These are phyloP conservation scores for Pristionchus arcanus DNA, from an alignment of 2,888 invertebrate species.

Conservation along the genomic window DNA sequence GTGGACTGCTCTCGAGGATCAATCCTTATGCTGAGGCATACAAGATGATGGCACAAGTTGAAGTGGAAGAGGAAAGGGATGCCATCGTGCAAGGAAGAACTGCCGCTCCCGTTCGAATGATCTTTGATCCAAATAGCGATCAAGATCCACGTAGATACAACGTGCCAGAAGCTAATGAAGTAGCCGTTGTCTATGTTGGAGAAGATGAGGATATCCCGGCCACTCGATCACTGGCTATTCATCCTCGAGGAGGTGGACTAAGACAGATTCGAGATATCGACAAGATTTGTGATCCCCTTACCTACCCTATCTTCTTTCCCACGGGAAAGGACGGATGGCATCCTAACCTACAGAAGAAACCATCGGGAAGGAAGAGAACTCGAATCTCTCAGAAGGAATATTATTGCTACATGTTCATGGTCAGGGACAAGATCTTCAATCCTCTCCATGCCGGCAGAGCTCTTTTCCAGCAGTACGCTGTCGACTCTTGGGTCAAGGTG, in stretches of 20 bases:
- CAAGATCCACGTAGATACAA: constrained; percentile 63
- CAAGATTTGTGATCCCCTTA: constrained; percentile 79
- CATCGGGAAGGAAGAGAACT: constrained; percentile 56
- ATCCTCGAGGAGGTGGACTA: constrained; percentile 68
- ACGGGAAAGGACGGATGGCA: constrained; percentile 67
- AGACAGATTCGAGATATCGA: constrained; percentile 75
- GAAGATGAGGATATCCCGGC: constrained; percentile 59
- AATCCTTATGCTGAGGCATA: constrained; percentile 59
- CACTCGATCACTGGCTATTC: constrained; percentile 78
- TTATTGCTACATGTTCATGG: constrained; percentile 65
- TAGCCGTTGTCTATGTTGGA: constrained; percentile 66
- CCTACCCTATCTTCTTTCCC: constrained; percentile 80
- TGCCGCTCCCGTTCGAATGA: constrained; percentile 48
- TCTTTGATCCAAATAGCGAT: constrained; percentile 54
- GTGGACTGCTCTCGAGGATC: constrained; percentile 21
- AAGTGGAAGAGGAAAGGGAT: constrained; percentile 55
- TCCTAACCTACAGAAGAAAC: constrained; percentile 43
- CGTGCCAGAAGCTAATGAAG: constrained; percentile 63
- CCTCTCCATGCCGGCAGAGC: constrained; percentile 69
- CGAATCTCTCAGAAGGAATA: constrained; percentile 67
- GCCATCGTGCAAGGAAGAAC: constrained; percentile 16
- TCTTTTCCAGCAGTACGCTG: constrained; percentile 78
- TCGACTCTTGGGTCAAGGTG: constrained; percentile 79
- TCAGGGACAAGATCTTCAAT: constrained; percentile 67
- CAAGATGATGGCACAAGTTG: constrained; percentile 60